Base-by-base conservation (phyloP, 2,888 invertebrate genomes). In the Cotesia congregata region DNA sequence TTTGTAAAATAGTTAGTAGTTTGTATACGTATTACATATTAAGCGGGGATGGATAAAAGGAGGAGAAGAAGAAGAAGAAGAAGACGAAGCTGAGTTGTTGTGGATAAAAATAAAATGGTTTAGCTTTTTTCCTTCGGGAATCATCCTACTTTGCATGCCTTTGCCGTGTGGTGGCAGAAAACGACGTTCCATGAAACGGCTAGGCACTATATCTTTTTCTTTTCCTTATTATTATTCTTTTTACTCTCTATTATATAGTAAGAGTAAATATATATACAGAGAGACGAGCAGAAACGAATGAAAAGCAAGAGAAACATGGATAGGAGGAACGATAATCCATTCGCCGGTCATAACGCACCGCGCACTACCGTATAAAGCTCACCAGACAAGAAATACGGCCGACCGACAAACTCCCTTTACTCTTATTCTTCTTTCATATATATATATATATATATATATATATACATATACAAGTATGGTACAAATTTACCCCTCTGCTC, bases 321-420 rank as follows among this genome's bases (percentile, higher is more conserved):
- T 80, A 82, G 50, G 82, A 84, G 85, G 83, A 85, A 87, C 85
- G 87, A 89, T 88, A 88, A 89, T 89, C 88, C 86, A 86, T 88
- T 88, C 87, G 86, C 83, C 85, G 88, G 87, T 87, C 88, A 88
- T 89, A 89, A 88, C 86, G 85, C 83, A 83, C 72, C 78, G 84
- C 84, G 83, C 83, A 85, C 85, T 85, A 30, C 30, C 3, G 30
- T 30, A 85, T 87, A 87, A 88, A 88, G 88, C 88, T 88, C 87
- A 86, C 88, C 87, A 89, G 88, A 88, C 89, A 88, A 89, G 88
- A 89, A 88, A 89, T 89, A 89, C 86, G 88, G 86, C 86, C 87
- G 85, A 87, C 85, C 86, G 81, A 83, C 30, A 30, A 30, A 30
- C 78, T 78, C 80, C 77, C 79, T 75, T 74, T 74, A 73, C 74